Conservation (phyloP, 2,113 vertebrate genomes). For the Platysternon megacephalum region DNA sequence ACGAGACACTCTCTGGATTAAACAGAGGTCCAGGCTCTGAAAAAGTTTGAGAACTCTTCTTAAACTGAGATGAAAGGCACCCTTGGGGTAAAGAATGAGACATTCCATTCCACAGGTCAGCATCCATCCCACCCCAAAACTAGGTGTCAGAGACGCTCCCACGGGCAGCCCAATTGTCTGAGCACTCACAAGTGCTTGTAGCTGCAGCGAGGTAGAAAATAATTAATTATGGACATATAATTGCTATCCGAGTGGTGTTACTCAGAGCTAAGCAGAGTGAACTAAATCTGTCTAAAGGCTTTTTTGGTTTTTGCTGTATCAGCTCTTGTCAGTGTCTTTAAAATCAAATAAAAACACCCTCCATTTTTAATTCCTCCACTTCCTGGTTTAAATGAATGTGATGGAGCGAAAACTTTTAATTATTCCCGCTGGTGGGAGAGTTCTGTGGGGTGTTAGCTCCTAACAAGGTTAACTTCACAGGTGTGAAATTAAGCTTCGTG, state of each 20-base stretch:
- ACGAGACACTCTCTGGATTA: background rate
- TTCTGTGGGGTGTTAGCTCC: background rate
- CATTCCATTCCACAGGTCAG: background rate
- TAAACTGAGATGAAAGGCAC: background rate
- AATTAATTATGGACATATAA: background rate
- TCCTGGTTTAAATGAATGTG: background rate
- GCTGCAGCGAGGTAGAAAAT: background rate
- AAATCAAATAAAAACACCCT: background rate
- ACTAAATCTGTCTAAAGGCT: background rate
- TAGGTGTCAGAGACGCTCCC: background rate
- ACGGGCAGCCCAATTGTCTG: background rate
- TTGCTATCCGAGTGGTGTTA: background rate
- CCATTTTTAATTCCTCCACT: background rate
- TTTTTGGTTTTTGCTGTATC: accelerated
- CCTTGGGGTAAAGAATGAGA: background rate
- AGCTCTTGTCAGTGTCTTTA: background rate
- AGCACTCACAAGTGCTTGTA: background rate
- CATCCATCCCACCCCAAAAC: background rate
- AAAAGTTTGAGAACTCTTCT: background rate
- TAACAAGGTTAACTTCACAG: background rate
- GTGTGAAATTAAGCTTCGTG: background rate
- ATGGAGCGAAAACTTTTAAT: background rate
- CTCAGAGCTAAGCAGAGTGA: background rate
- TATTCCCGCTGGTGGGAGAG: background rate
- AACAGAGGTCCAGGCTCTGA: background rate